Base-by-base conservation (phyloP, 2,888 invertebrate species). In the Syrista parreyssii region DNA sequence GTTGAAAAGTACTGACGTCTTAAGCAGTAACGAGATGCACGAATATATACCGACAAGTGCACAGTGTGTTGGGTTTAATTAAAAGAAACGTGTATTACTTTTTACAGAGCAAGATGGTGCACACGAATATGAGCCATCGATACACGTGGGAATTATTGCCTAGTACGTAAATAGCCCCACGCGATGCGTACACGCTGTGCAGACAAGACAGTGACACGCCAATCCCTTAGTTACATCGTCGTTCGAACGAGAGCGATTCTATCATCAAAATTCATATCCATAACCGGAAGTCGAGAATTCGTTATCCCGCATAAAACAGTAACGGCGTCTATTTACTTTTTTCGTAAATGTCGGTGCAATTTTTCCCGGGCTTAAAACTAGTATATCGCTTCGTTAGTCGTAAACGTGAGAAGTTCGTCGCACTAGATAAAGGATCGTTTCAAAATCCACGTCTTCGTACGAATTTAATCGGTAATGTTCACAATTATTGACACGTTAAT, bases 371-470 rank as follows among this genome's bases (percentile, higher is more conserved):
- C 55, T 55, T 55, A 55, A 55, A 55, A 23, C 55, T 55, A 23
- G 23, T 55, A 55, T 55, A 55, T 55, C 55, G 55, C 23, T 55
- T 9, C 55, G 9, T 55, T 55, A 55, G 23, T 55, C 55, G 9
- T 55, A 23, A 55, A 55, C 4, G 23, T 23, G 55, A 55, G 23
- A 78, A 72, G 77, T 75, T 75, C 78, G 75, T 78, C 78, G 75
- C 68, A 32, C 31, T 74, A 71, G 77, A 71, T 74, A 73, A 76
- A 68, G 31, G 76, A 78, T 55, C 55, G 0, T 76, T 76, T 69
- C n/a, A 31, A 35, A 23, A 78, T 73, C 76, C 78, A 68, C 74
- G 74, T 76, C 55, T 23, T 15, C 23, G 1, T 55, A 15, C 15
- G 55, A 55, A 23, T 55, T 55, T 23, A 9, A 55, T 55, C 23